Conservation (phyloP, 2,113 vertebrate species). For the Entelurus aequoreus region DNA sequence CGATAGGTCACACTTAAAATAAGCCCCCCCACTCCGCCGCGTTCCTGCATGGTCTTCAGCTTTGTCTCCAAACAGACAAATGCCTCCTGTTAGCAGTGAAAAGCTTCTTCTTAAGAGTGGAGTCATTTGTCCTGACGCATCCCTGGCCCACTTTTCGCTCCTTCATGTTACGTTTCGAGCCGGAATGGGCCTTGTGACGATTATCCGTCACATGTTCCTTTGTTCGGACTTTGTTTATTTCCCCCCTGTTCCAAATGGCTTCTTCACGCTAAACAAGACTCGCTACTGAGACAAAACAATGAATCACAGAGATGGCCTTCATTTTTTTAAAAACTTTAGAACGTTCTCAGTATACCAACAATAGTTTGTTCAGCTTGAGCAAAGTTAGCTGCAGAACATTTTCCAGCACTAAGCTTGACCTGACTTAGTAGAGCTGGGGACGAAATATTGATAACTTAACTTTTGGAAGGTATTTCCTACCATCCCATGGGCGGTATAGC, state of each 20-base stretch:
- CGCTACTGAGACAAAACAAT: constrained; percentile 1
- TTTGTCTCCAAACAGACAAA: constrained; percentile 36
- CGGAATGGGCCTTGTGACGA: constrained; percentile 16
- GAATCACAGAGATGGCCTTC: constrained; percentile 4
- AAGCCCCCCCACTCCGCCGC: constrained; percentile 21
- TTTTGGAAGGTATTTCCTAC: no score
- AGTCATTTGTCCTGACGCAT: constrained; percentile 14
- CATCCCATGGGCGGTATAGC: no score
- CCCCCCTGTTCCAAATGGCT: constrained; percentile 18
- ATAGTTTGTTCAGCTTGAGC: background rate
- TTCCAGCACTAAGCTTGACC: no score
- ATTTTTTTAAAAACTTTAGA: no score
- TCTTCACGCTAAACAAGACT: constrained; percentile 32
- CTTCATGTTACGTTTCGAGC: constrained; percentile 13
- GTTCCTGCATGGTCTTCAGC: constrained; percentile 13
- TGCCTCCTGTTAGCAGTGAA: constrained; percentile 12
- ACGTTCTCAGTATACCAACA: no score
- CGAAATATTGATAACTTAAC: no score
- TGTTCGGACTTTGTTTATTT: constrained; percentile 9
- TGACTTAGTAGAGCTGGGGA: no score
- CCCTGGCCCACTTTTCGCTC: constrained; percentile 24
- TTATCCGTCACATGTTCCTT: constrained; percentile 23
- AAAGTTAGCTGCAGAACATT: background rate
- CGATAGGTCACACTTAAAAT: constrained; percentile 39
- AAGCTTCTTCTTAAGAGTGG: constrained; percentile 10